Base-by-base conservation (phyloP, 2,888 invertebrate genomes). In the Papilio elwesi region DNA sequence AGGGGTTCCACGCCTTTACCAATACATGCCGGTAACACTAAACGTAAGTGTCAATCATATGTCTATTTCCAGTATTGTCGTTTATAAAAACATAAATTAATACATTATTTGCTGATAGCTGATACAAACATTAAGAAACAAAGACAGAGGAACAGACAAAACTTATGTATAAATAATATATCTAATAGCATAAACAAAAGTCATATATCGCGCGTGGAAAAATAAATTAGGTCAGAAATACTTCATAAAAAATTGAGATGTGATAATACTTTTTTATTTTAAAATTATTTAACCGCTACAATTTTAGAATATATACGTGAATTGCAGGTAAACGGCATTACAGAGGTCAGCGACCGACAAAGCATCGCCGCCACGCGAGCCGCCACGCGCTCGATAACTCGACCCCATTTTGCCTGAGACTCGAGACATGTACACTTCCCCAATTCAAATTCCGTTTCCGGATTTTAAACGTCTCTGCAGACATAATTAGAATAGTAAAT, bases 371-470 rank as follows among this genome's bases (percentile, higher is more conserved):
- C 75, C 75, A 75, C 76, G 74, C 76, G 36, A 59, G 57, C 53
- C 72, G 70, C 74, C 74, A 71, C 71, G 72, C 79, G 82, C 74
- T 81, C 79, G 77, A 79, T 79, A 80, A 74, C 76, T 75, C 78
- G 78, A 77, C 81, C 80, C 76, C 78, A 75, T 79, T 81, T 75
- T 59, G 38, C 59, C 76, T 76, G 16, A 57, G 63, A 63, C 48
- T 68, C 49, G 52, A 64, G 68, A 68, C 63, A 69, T 64, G 64
- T 55, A 26, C 26, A 26, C 26, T 55, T 49, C 65, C 64, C 53
- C 16, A 36, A 52, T 67, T 55, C 43, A 16, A 59, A 59, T 63
- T 49, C 26, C 16, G 15, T 65, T 48, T 26, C 48, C 64, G 36
- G 51, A 65, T 16, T 38, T 9, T n/a, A 59, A 59, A 36, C 10